phyloP scores from a whole-genome alignment of 1,140 invertebrate species.

The Hycleus phaleratus region DNA sequence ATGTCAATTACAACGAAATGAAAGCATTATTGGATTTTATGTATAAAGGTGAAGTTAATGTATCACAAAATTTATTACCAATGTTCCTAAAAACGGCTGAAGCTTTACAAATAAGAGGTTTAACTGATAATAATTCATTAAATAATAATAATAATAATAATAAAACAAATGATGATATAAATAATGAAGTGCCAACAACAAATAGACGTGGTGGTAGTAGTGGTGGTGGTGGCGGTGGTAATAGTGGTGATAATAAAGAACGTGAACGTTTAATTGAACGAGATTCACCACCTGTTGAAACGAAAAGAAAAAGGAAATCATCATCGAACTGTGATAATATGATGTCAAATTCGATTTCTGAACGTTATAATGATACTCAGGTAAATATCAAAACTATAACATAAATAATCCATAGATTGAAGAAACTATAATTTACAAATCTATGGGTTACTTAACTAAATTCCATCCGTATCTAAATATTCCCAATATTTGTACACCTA shows the following conservation, averaged over 20 bases:
- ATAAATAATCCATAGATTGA: too few species aligned
- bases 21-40: conserved; percentile 82
- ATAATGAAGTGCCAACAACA: not conserved
- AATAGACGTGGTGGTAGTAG: not conserved
- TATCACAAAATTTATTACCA: conserved; percentile 76
- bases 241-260: conserved; percentile 9
- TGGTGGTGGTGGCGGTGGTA: too few species aligned
- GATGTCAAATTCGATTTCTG: conserved; percentile 55
- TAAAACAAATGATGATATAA: not conserved
- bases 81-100: conserved; percentile 87
- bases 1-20: conserved; percentile 80
- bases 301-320: conserved; percentile 62
- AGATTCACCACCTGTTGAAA: conserved; percentile 40
- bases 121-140: conserved; percentile 75
- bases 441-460: too few species aligned
- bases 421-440: too few species aligned
- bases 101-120: conserved; percentile 80
- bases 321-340: conserved; percentile 62
- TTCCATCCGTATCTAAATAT: too few species aligned
- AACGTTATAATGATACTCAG: conserved; percentile 59
- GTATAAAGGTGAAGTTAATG: conserved; percentile 87
- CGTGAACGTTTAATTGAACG: conserved; percentile 28
- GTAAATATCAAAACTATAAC: conserved; percentile 34
- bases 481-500: too few species aligned
- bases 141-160: conserved; percentile 41